Base-by-base conservation (phyloP, 2,888 invertebrate species). In the Ochlodes sylvanus region DNA sequence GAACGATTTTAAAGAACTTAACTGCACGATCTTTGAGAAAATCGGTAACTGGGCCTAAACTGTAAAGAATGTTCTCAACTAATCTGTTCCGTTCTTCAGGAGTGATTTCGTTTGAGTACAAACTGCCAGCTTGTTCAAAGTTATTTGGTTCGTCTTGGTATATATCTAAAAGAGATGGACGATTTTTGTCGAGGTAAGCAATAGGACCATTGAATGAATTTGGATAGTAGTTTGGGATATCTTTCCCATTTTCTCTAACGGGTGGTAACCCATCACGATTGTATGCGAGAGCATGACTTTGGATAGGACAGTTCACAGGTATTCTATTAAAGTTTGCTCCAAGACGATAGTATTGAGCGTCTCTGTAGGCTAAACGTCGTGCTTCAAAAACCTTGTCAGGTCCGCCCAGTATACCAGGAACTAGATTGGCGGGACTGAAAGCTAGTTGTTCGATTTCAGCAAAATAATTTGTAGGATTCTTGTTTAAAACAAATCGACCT, bases 221-320 rank as follows among this genome's bases (percentile, higher is more conserved):
- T 0, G 99, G 99, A 89, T 94, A 98, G 83, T 98, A 99, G 87
- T 98, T 98, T 0, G 98, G 98, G 0, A 96, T 96, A 15, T 96
- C 96, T 19, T 94, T 95, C 85, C 97, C 97, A 82, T 98, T 98
- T 75, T 96, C 94, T 34, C 94, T 89, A 15, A 95, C 92, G 47
- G 95, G 94, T 93, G 96, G 95, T 7, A 94, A 92, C 0, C 98
- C 98, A 83, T 98, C 98, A 19, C 98, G 94, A 86, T 98, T 97
- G 81, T 97, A 98, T 81, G 97, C 96, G 63, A 88, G 88, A 66
- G 87, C 88, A 14, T 91, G 84, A 1, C 92, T 92, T 76, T 94
- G 88, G 87, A 95, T 97, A 0, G 99, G 98, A 85, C 98, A 98
- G 86, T 99, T 99, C 34, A 99, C 97, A 0, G 98, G 97, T 61